Evolutionary conservation across 1,140 invertebrate genomes (phyloP).

Genomic region (Pollicipes pollicipes): DNA sequence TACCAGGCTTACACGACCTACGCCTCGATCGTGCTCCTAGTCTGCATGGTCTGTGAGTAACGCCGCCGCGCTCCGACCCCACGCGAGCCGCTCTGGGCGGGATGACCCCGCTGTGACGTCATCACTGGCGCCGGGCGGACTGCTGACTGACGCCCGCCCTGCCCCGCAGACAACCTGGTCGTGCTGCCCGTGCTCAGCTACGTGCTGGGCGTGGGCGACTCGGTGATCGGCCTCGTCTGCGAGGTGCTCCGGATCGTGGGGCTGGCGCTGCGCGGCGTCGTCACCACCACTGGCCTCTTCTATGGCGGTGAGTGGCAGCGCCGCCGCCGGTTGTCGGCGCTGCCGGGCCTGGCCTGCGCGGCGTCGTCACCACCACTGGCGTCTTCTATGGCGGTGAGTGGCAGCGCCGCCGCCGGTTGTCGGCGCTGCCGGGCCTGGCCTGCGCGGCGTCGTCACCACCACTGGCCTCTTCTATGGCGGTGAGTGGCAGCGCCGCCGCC

Average conservation of each 20-base stretch:
- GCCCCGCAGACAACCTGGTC: background rate
- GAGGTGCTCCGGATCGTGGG: background rate
- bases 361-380: too few relatives aligned
- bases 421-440: background rate
- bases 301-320: background rate
- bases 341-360: too few relatives aligned
- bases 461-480: background rate
- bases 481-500: background rate
- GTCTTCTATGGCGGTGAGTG: too few relatives aligned
- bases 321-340: too few relatives aligned
- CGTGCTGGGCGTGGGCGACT: background rate
- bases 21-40: background rate
- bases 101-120: too few relatives aligned
- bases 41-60: background rate
- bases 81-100: too few relatives aligned
- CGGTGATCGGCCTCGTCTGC: background rate
- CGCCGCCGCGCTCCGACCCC: too few relatives aligned
- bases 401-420: too few relatives aligned
- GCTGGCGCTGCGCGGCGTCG: background rate
- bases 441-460: background rate
- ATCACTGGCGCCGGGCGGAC: too few relatives aligned
- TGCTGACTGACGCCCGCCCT: background rate
- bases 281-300: background rate
- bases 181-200: background rate
- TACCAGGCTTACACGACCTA: background rate